phyloP scores from a whole-genome alignment of 2,888 invertebrate species.

The Sphaerophoria taeniata region DNA sequence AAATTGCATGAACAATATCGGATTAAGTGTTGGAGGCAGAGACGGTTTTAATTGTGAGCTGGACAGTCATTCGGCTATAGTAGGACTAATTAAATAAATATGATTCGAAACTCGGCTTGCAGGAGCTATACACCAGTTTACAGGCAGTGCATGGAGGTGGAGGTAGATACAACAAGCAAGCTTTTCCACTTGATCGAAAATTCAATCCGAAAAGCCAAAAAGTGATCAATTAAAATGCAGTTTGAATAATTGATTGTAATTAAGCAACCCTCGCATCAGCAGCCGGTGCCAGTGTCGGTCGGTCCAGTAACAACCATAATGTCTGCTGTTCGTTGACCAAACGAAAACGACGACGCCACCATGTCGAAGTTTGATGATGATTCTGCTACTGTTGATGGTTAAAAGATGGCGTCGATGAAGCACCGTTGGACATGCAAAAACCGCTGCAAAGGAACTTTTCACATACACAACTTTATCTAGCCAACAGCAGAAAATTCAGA shows the following conservation, averaged over 20 bases:
- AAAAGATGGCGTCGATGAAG: conserved; percentile 66
- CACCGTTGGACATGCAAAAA: conserved; percentile 25
- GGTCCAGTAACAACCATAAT: not conserved
- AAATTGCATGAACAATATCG: conserved; percentile 70
- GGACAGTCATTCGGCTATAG: conserved; percentile 21
- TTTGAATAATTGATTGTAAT: conserved; percentile 83
- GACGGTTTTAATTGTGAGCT: not conserved
- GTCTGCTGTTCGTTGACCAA: conserved; percentile 30
- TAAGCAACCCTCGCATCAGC: conserved; percentile 76
- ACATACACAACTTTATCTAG: conserved; percentile 39
- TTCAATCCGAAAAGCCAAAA: conserved; percentile 79
- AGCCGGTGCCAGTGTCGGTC: conserved; percentile 56
- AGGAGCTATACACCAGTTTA: not conserved
- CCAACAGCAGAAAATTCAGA: conserved; percentile 40
- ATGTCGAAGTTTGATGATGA: conserved; percentile 8
- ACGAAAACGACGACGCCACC: conserved; percentile 8
- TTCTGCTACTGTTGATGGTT: conserved; percentile 25
- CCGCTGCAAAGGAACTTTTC: conserved; percentile 39
- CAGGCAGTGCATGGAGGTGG: not conserved
- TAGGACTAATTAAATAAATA: conserved; percentile 70
- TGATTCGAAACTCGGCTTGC: conserved; percentile 51
- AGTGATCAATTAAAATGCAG: conserved; percentile 82
- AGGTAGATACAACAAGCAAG: conserved; percentile 35
- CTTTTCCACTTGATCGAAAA: conserved; percentile 75
- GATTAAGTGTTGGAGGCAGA: conserved; percentile 41